Percentiles rank a stretch among this genome's conserved stretches.
These are phyloP conservation scores for Chalcis sispes DNA, from an alignment of 2,888 invertebrate genomes.

Conservation along the genomic window DNA sequence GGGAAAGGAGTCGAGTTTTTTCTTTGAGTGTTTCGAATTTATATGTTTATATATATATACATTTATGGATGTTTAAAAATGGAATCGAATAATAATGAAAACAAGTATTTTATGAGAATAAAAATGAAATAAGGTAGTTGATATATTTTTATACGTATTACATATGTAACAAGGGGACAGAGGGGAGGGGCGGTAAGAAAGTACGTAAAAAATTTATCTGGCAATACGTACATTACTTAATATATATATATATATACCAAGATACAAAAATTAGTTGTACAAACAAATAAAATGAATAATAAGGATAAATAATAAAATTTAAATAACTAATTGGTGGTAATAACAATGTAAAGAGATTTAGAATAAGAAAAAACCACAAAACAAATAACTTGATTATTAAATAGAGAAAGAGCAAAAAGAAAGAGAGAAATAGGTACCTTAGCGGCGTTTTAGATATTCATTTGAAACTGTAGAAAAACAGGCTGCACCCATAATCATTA, in stretches of 20 bases:
- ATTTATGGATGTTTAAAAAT: neutral
- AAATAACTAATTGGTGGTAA: neutral
- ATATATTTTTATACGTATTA: slow-evolving; percentile 5
- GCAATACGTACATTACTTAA: neutral
- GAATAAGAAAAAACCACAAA: slow-evolving; percentile 12
- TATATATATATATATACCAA: neutral
- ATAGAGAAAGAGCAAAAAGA: slow-evolving; percentile 19
- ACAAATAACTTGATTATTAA: slow-evolving; percentile 2
- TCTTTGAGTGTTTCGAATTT: too few species aligned
- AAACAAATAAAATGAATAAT: neutral
- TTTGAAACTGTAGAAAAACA: slow-evolving; percentile 80
- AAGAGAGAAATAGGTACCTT: slow-evolving; percentile 75
- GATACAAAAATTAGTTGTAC: neutral
- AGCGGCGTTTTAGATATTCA: slow-evolving; percentile 76
- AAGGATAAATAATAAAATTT: neutral
- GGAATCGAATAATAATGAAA: neutral
- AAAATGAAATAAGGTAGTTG: neutral
- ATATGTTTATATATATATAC: too few species aligned
- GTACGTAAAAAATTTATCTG: slow-evolving; percentile 24
- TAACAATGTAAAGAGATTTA: neutral
- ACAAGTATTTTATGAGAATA: neutral
- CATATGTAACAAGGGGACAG: too few species aligned
- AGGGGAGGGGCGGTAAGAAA: too few species aligned
- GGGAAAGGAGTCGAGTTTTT: too few species aligned
- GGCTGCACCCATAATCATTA: slow-evolving; percentile 80